Conservation (phyloP, 2,113 vertebrate species). For the Datnioides undecimradiatus region DNA sequence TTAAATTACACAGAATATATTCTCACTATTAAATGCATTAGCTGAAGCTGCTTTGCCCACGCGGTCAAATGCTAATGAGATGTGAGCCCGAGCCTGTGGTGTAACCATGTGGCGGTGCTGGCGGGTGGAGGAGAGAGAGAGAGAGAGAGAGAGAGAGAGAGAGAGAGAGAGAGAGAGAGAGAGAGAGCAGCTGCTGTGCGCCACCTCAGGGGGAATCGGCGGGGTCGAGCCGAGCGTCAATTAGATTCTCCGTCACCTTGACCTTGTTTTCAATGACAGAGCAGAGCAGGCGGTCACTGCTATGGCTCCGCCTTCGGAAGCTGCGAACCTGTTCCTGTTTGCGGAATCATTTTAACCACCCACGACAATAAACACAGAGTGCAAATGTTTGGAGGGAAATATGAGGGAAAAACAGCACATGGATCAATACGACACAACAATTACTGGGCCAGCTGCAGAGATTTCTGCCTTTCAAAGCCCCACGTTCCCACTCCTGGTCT, state of each 20-base stretch:
- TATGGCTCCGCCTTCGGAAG: neutral
- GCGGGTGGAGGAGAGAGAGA: neutral
- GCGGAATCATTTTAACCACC: neutral
- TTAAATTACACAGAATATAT: constrained; percentile 44
- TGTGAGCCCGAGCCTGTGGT: constrained; percentile 1
- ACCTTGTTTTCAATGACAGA: constrained; percentile 48
- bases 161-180: constrained; percentile 9
- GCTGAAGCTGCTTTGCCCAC: constrained; percentile 33
- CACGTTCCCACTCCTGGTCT: neutral
- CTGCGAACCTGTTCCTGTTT: neutral
- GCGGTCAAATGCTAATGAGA: constrained; percentile 50
- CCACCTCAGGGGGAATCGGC: neutral
- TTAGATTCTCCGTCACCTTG: constrained; percentile 63
- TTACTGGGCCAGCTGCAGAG: constrained; percentile 10
- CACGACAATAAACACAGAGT: neutral
- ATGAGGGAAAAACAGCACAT: neutral
- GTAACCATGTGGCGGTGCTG: constrained; percentile 1
- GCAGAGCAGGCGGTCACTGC: neutral
- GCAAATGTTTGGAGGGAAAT: neutral
- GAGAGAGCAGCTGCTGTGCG: neutral
- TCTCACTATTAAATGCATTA: constrained; percentile 38
- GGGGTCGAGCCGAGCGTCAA: constrained; percentile 36
- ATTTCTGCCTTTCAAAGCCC: constrained; percentile 16
- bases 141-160: constrained; percentile 6
- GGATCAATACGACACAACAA: constrained; percentile 34